phyloP scores from a whole-genome alignment of 1,140 invertebrate genomes.

The Ctenoplectra terminalis region DNA sequence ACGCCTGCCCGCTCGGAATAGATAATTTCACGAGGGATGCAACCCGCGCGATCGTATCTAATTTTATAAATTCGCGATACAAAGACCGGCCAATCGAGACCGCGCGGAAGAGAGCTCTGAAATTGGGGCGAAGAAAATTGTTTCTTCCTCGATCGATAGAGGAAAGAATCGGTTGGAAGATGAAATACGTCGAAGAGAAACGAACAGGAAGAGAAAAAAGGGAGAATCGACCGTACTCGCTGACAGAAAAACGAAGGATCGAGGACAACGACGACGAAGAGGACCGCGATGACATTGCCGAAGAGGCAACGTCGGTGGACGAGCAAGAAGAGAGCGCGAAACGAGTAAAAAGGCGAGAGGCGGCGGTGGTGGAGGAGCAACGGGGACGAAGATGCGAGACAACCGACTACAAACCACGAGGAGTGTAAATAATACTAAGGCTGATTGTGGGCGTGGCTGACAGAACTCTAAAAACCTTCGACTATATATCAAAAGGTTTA shows the following conservation, averaged over 20 bases:
- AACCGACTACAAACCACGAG: constrained; percentile 74
- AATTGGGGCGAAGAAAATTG: too few species aligned
- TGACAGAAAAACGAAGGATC: too few species aligned
- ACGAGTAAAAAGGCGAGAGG: constrained; percentile 36
- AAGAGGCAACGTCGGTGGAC: background rate
- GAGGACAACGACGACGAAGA: too few species aligned
- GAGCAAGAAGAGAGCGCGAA: constrained; percentile 24
- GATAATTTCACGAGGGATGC: constrained; percentile 72
- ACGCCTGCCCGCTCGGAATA: constrained; percentile 63
- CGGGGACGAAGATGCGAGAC: constrained; percentile 56
- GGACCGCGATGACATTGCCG: constrained; percentile 28
- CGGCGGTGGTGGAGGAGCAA: constrained; percentile 31
- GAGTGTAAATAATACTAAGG: constrained; percentile 84
- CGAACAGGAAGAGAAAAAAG: too few species aligned
- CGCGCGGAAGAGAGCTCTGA: background rate
- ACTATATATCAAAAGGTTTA: constrained; percentile 84
- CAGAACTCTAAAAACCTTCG: constrained; percentile 84
- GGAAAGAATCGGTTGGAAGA: too few species aligned
- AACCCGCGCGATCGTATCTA: constrained; percentile 55
- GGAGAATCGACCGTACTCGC: too few species aligned
- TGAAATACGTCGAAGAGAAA: background rate
- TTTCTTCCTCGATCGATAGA: background rate
- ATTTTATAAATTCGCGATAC: constrained; percentile 63
- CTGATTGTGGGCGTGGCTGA: constrained; percentile 84
- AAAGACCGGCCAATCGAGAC: background rate